Evolutionary conservation across 2,797 vertebrate species (phyloP).

Genomic region (Columba guinea): DNA sequence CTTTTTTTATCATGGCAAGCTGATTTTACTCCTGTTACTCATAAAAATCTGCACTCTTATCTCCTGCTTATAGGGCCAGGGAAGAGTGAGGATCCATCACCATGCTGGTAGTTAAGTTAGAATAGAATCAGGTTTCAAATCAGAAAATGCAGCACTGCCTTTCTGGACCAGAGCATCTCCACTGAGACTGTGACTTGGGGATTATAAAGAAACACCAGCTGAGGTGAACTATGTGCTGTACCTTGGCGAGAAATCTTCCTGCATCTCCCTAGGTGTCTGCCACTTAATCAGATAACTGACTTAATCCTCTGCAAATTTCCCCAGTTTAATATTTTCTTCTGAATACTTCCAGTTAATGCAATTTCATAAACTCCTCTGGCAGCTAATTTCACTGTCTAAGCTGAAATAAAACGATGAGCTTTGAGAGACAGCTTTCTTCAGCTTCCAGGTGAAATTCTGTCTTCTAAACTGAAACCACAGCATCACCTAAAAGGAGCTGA

Average conservation of each 20-base stretch:
- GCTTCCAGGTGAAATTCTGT: background rate
- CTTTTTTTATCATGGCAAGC: background rate
- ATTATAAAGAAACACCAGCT: background rate
- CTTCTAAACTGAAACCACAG: background rate
- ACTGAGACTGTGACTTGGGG: background rate
- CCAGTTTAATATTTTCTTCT: background rate
- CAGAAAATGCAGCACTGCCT: background rate
- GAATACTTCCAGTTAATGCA: background rate
- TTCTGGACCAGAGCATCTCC: background rate
- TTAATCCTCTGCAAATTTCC: background rate
- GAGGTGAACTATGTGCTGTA: background rate
- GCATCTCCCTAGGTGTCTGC: background rate
- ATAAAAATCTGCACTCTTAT: background rate
- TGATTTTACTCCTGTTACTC: background rate
- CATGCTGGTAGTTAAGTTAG: background rate
- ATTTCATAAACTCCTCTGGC: background rate
- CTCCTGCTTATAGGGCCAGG: background rate
- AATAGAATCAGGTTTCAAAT: background rate
- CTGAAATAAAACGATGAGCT: background rate
- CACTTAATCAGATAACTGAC: background rate
- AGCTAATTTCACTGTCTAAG: background rate
- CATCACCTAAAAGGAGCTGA: background rate
- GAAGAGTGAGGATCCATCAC: background rate
- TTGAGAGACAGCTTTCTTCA: background rate
- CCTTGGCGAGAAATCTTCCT: background rate